A percentile compares a stretch with the other conserved stretches of the same genome.
Conservation (phyloP, 64 coral and sea anemone species). For the Astreopora myriophthalma region DNA sequence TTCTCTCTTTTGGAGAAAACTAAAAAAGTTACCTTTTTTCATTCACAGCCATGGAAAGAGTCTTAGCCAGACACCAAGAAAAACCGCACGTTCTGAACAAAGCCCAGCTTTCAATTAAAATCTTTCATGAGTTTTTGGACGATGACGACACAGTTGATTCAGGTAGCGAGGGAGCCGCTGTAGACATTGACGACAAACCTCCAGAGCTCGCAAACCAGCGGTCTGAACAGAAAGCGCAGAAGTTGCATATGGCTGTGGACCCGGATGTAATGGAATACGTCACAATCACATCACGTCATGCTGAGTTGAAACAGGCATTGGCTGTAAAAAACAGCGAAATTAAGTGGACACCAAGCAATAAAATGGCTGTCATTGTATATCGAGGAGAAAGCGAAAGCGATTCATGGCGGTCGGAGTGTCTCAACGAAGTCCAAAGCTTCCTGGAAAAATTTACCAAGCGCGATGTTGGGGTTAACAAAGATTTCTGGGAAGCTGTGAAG, state of each 20-base stretch:
- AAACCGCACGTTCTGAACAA: background rate
- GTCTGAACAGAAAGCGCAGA: background rate
- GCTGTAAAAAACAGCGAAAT: constrained; percentile 25
- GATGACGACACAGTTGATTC: background rate
- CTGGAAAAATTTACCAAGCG: constrained; percentile 27
- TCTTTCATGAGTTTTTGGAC: background rate
- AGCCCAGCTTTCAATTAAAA: background rate
- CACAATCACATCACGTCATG: background rate
- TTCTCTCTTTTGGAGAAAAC: background rate
- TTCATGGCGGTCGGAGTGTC: constrained; percentile 45
- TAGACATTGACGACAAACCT: background rate
- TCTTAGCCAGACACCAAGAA: background rate
- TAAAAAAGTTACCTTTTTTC: background rate
- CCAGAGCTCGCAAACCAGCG: background rate
- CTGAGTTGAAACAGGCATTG: constrained; percentile 11
- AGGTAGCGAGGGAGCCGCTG: background rate
- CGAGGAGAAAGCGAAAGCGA: background rate
- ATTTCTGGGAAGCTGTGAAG: constrained; percentile 17
- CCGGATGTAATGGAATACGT: constrained; percentile 66
- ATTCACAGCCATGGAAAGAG: background rate
- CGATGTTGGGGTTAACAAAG: background rate
- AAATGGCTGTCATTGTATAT: constrained; percentile 7
- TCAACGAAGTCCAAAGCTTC: constrained; percentile 28
- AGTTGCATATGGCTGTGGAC: constrained; percentile 55
- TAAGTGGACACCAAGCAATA: constrained; percentile 13